Conservation (phyloP, 2,888 invertebrate genomes). For the Fissipunctia ypsillon region DNA sequence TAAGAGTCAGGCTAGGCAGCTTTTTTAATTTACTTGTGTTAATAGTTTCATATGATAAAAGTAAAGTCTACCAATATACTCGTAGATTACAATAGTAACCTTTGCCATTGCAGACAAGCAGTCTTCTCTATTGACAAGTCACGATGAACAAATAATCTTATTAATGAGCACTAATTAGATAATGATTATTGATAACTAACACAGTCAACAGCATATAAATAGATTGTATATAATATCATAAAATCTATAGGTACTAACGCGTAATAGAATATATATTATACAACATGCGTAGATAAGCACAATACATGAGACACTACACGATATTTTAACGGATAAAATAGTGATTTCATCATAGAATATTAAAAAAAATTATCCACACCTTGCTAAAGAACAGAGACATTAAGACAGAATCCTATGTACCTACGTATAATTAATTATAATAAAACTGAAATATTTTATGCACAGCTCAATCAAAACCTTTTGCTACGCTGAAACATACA, state of each 20-base stretch:
- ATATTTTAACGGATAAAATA: neutral
- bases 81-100: conserved; percentile 23
- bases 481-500: conserved; percentile 53
- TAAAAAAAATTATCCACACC: neutral
- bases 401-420: neutral
- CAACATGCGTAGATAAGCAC: conserved; percentile 14
- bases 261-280: neutral
- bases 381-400: too few relatives aligned
- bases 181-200: conserved; percentile 21
- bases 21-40: neutral
- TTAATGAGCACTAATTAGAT: conserved; percentile 30
- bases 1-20: neutral
- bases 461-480: neutral
- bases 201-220: conserved; percentile 10
- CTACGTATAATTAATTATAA: too few relatives aligned
- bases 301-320: conserved; percentile 24
- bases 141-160: conserved; percentile 24
- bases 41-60: neutral
- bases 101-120: conserved; percentile 15
- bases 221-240: neutral
- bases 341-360: neutral
- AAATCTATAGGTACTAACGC: neutral
- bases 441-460: neutral
- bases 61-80: neutral
- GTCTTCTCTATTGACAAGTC: conserved; percentile 16